Conservation (phyloP, 2,113 vertebrate genomes). For the Tinamus guttatus region DNA sequence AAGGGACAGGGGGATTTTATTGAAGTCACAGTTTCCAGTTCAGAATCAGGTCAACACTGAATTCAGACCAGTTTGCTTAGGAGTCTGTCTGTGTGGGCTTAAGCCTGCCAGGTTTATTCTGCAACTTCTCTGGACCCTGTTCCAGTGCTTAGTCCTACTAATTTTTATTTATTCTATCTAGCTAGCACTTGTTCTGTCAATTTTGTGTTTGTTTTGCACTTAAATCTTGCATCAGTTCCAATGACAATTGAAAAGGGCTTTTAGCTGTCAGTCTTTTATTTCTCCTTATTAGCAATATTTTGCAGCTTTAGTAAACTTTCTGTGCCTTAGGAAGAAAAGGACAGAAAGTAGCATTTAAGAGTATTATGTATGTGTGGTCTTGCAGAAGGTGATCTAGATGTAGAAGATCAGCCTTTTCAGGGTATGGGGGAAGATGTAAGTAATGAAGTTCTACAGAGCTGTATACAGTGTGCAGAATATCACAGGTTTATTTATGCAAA, state of each 20-base stretch:
- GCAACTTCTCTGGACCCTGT: background rate
- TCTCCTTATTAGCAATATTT: background rate
- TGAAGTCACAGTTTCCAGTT: background rate
- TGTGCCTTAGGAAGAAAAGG: rapidly evolving
- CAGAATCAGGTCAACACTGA: background rate
- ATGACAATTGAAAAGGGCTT: background rate
- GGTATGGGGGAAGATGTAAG: background rate
- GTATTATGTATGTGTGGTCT: background rate
- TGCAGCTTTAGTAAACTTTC: background rate
- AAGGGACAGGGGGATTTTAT: background rate
- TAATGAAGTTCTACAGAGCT: background rate
- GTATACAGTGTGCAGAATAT: background rate
- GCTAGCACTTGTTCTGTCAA: background rate
- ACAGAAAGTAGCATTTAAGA: rapidly evolving
- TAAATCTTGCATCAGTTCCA: background rate
- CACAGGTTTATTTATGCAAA: background rate
- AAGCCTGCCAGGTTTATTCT: background rate
- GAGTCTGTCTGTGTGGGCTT: background rate
- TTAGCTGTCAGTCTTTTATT: background rate
- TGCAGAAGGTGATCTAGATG: background rate
- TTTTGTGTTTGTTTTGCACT: background rate
- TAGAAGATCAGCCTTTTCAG: rapidly evolving
- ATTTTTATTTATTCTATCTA: background rate
- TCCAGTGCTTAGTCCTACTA: background rate
- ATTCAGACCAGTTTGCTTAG: background rate